A percentile compares a stretch with the other conserved stretches of the same genome.
Conservation (phyloP, 2,113 vertebrate species). For the Microcebus ravelobensis region DNA sequence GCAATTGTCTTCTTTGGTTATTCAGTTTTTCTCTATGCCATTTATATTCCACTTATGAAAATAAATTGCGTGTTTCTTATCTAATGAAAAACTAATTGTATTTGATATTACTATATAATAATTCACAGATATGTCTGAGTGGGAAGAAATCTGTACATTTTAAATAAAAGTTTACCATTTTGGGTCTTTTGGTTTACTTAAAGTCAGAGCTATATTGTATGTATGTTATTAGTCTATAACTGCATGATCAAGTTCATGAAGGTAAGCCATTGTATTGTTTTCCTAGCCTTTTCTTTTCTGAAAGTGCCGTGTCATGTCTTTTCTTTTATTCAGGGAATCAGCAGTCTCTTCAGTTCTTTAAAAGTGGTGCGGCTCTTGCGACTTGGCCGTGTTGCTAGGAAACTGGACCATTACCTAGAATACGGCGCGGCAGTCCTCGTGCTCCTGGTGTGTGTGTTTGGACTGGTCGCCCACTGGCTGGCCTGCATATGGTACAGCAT, state of each 20-base stretch:
- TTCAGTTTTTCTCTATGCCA: neutral
- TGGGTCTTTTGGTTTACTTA: neutral
- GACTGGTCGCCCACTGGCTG: constrained; percentile 97
- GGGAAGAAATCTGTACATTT: neutral
- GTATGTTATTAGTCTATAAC: neutral
- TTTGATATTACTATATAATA: neutral
- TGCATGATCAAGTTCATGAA: neutral
- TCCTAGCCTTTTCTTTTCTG: constrained; percentile 16
- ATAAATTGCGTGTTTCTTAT: neutral
- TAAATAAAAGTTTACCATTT: neutral
- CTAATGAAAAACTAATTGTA: neutral
- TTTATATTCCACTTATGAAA: neutral
- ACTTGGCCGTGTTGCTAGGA: constrained; percentile 95
- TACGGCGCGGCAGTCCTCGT: constrained; percentile 97
- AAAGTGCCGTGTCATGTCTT: constrained; percentile 49
- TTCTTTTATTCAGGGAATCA: constrained; percentile 91
- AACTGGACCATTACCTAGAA: constrained; percentile 97
- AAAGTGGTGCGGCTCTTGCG: constrained; percentile 97
- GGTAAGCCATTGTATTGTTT: neutral
- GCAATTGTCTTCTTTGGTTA: neutral
- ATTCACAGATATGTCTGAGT: neutral
- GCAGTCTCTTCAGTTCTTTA: constrained; percentile 97
- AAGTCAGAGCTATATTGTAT: neutral
- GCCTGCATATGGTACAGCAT: constrained; percentile 99
- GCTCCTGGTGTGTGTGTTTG: constrained; percentile 97